Evolutionary conservation across 2,113 vertebrate genomes (phyloP), one percentile per base, ranked within the genome.

Genomic region (Lagopus muta): DNA sequence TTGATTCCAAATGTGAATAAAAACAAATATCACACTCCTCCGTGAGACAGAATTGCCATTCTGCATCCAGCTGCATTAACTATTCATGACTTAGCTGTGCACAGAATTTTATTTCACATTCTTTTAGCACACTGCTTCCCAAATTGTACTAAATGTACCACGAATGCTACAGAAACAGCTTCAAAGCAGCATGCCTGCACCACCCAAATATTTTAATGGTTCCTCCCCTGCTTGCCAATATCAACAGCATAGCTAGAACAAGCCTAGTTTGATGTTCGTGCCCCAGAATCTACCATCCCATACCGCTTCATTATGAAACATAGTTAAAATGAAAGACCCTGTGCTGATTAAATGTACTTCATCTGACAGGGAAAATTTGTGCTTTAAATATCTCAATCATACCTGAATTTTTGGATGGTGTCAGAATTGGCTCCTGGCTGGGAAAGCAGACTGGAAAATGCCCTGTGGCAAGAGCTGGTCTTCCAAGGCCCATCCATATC

Each of bases 1-100:
- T 87, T 82, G n/a, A 71, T 90, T 87, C 48, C 24, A 87, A 90
- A 94, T 50, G 24, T 70, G 48, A 92, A 86, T 79, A 19, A 89
- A 82, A 93, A 45, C 36, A 92, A 96, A 79, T 76, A 82, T 42
- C 12, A 3, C 65, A 76, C 27, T 92, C 74, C 40, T 87, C 7
- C 18, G 6, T 45, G 58, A 79, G 90, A 85, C 43, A 84, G 66
- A 89, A 87, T 82, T 55, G 58, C 64, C 54, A 50, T 15, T 87
- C 71, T 73, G 28, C 47, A 93, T 66, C 50, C 87, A 75, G 14
- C 55, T 89, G 74, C 60, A 87, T 87, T 85, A 83, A 89, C 64
- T 89, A 90, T 90, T 88, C 82, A 94, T 67, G 12, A 61, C 55
- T 82, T 86, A 0, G 0, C n/a, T 43, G 89, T 1, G 1, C 52